Base-by-base conservation (phyloP, 2,797 vertebrate species). In the Sebastes nivosus region DNA sequence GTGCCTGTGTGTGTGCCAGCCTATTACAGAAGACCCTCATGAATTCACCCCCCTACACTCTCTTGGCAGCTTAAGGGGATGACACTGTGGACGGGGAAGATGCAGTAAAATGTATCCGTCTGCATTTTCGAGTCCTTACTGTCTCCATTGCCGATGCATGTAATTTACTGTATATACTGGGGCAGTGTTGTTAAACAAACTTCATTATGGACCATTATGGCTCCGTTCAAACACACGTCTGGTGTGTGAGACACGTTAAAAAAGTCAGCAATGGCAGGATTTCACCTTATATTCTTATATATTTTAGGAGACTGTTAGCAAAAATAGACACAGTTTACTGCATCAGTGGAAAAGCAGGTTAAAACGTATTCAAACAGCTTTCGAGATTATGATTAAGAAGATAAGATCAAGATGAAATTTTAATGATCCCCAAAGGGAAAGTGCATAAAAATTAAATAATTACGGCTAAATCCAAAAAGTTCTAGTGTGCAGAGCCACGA, bases 1-100 rank as follows among this genome's bases (percentile, higher is more conserved):
- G 88, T 90, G 90, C 88, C 83, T 87, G 82, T 88, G 72, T 80
- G 83, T 86, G 86, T 93, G 92, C 91, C 91, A 94, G 92, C 92
- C 89, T 87, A 93, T 93, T 94, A 92, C 92, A 92, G 91, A 92
- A 88, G 86, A 90, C 89, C 88, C 92, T 89, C 83, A 60, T 93
- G 92, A 86, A 91, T 92, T 86, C 85, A 90, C 88, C 90, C 92
- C 88, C 85, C 89, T 88, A 90, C 86, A 88, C 88, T 89, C 91
- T 84, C 83, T 88, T 92, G 89, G 92, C 90, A 92, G 86, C 90
- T 90, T 79, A 84, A 89, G 87, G 91, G 90, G 86, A 84, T 82
- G 85, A 89, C 84, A 87, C 88, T 88, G 83, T 84, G 87, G 83
- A 87, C 42, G 83, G 30, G 76, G 63, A 77, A 69, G 69, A 85